A percentile compares a stretch with the other conserved stretches of the same genome.
Conservation (phyloP, 2,797 vertebrate species). For the Leptatherina wallacei region DNA sequence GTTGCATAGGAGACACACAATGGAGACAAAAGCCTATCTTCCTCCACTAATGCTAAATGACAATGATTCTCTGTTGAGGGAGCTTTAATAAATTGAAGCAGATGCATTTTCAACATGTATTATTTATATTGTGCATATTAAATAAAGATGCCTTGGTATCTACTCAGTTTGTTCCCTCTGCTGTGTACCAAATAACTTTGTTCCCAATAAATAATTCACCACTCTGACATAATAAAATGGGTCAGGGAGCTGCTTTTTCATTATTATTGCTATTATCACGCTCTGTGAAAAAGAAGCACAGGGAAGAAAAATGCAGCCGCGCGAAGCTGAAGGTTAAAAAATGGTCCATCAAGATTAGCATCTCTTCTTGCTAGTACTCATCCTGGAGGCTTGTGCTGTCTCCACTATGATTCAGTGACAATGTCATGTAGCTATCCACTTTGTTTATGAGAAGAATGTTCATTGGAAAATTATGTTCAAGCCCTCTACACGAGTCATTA, state of each 20-base stretch:
- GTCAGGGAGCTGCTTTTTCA: conserved; percentile 79
- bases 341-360: conserved; percentile 52
- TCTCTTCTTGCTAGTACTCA: conserved; percentile 44
- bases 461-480: conserved; percentile 39
- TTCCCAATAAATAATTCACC: conserved; percentile 85
- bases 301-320: conserved; percentile 53
- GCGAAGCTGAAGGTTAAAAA: conserved; percentile 39
- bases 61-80: conserved; percentile 73
- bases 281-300: conserved; percentile 58
- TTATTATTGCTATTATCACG: conserved; percentile 79
- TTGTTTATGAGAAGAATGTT: conserved; percentile 34
- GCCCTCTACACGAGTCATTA: conserved; percentile 46
- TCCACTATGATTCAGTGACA: conserved; percentile 50
- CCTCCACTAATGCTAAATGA: conserved; percentile 73
- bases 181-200: conserved; percentile 86
- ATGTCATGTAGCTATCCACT: conserved; percentile 56
- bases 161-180: conserved; percentile 78
- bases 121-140: conserved; percentile 84
- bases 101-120: conserved; percentile 81
- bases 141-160: conserved; percentile 81
- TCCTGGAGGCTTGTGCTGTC: conserved; percentile 48
- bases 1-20: conserved; percentile 64
- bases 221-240: conserved; percentile 82
- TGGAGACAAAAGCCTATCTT: conserved; percentile 69
- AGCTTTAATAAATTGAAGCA: conserved; percentile 80